A percentile compares a stretch with the other conserved stretches of the same genome.
These are phyloP conservation scores for Ceratotherium simum DNA, from an alignment of 2,113 vertebrate species.

Conservation along the genomic window DNA sequence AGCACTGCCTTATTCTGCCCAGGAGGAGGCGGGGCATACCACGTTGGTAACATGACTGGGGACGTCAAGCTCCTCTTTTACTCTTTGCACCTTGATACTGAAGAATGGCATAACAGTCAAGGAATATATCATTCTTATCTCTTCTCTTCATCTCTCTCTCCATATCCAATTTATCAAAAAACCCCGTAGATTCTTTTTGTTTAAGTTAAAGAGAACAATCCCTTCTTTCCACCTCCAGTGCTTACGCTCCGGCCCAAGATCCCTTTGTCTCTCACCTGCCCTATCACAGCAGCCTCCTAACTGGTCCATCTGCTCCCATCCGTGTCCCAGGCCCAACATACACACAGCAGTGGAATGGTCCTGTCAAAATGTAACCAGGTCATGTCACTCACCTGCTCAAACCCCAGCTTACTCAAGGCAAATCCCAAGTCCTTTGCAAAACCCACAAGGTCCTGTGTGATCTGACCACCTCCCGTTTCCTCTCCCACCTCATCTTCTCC, in stretches of 20 bases:
- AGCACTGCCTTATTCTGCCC: neutral
- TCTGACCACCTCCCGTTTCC: neutral
- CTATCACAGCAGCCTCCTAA: neutral
- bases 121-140: neutral
- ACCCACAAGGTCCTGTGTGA: neutral
- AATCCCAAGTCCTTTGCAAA: neutral
- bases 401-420: neutral
- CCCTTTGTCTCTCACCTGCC: neutral
- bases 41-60: rapidly evolving
- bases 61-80: neutral
- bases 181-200: neutral
- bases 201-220: neutral
- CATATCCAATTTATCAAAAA: neutral
- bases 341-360: neutral
- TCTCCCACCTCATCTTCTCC: neutral
- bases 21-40: neutral
- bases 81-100: neutral
- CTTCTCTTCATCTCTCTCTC: neutral
- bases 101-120: neutral
- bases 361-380: neutral
- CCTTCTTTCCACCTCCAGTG: neutral
- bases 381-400: neutral
- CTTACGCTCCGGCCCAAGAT: neutral
- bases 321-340: neutral
- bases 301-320: neutral